Evolutionary conservation across 1,140 invertebrate genomes (phyloP), one percentile per base, ranked within the genome.

Genomic region (Ruditapes philippinarum): DNA sequence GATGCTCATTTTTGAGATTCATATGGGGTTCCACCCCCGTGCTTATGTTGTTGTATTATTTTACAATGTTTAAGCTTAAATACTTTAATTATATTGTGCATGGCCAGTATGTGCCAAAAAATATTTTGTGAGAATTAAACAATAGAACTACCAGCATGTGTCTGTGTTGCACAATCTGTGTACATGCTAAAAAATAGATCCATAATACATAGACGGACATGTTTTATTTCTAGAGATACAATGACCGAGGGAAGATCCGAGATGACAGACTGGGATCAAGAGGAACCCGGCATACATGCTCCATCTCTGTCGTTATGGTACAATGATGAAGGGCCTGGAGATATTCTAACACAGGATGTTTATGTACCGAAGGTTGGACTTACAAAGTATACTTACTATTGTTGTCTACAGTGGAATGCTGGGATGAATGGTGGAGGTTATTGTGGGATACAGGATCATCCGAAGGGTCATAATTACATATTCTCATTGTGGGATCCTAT

Each of bases 361-460:
- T 84, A 84, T 54, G 91, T 92, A 11, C 91, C 91, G 0, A 54
- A 45, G 19, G 31, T 51, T 25, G 90, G 90, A 17, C 51, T 90
- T 9, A 81, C 90, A 9, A 81, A 74, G 38, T 83, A 60, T 31
- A 92, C 91, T 0, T 91, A 92, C 51, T 92, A 92, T 76, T 92
- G 91, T 38, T 92, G 91, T 54, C 68, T 92, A 45, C 82, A 90
- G 74, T 92, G 91, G 91, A 92, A 92, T 82, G 57, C 45, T 33
- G 88, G 90, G 19, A 73, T 85, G 82, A 85, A 91, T 45, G 91
- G 91, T 17, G 90, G 90, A 33, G 91, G 91, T 22, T 92, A 92
- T 80, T 92, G 91, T 42, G 91, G 91, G 17, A 88, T 92, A 62
- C 91, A 92, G 81, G 91, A 92, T 31, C 91, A 92, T 49, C 90